These are phyloP conservation scores for Leucophenga maculata DNA, from an alignment of 2,888 invertebrate species.

Conservation along the genomic window DNA sequence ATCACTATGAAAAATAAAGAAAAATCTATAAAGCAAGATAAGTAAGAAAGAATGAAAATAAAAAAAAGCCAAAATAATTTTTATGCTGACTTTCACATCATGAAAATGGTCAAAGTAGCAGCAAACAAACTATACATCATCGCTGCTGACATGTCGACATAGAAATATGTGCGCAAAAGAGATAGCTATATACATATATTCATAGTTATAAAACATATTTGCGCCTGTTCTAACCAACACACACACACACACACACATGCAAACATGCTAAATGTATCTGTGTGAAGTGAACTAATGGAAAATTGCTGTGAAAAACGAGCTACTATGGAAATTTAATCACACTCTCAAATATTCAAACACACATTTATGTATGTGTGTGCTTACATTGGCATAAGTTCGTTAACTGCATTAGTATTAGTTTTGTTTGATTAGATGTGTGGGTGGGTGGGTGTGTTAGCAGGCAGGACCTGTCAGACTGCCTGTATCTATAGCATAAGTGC, in stretches of 20 bases:
- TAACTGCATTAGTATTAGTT: constrained; percentile 60
- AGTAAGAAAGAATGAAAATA: too few relatives aligned
- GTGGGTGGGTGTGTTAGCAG: constrained; percentile 42
- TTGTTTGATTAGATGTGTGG: constrained; percentile 39
- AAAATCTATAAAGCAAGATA: too few relatives aligned
- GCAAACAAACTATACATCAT: constrained; percentile 67
- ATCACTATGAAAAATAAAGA: too few relatives aligned
- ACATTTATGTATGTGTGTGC: constrained; percentile 33
- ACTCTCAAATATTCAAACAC: neutral
- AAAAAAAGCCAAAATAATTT: constrained; percentile 17
- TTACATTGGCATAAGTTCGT: constrained; percentile 56
- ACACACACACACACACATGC: constrained; percentile 35
- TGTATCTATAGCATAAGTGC: constrained; percentile 28
- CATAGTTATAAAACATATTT: constrained; percentile 48
- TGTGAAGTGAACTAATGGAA: constrained; percentile 59
- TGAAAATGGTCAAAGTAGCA: constrained; percentile 61
- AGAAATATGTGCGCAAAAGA: neutral
- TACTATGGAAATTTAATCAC: constrained; percentile 61
- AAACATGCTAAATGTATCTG: constrained; percentile 36
- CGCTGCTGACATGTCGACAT: constrained; percentile 52
- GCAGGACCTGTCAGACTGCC: neutral
- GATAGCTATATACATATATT: neutral
- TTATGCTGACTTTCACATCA: constrained; percentile 53
- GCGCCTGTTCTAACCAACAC: neutral
- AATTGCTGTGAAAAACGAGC: constrained; percentile 66